phyloP scores from a whole-genome alignment of 2,113 vertebrate species.

The Prochilodus magdalenae region DNA sequence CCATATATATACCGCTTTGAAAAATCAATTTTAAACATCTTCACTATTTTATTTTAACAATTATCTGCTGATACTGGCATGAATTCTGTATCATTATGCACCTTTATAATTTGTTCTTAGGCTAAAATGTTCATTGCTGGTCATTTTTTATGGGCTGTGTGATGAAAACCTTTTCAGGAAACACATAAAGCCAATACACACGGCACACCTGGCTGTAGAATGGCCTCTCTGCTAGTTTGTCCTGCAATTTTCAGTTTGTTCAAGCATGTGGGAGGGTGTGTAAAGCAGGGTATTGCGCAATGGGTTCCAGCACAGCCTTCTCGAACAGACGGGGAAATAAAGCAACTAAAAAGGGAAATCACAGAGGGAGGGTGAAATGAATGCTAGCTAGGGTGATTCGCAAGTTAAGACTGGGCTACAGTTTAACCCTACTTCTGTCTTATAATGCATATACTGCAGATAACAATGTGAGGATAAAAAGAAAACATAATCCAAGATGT shows the following conservation, averaged over 20 bases:
- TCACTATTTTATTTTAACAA: no score
- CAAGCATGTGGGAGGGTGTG: constrained; percentile 16
- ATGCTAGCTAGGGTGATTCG: not conserved
- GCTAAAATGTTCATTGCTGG: not conserved
- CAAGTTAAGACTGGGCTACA: not conserved
- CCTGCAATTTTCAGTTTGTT: not conserved
- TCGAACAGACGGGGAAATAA: constrained; percentile 16
- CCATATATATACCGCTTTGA: no score
- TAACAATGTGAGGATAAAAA: not conserved
- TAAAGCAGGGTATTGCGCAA: constrained; percentile 27
- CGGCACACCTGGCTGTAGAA: not conserved
- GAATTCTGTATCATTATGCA: no score
- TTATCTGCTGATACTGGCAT: no score
- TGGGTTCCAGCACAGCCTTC: not conserved
- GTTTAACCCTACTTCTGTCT: not conserved
- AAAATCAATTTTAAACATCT: no score
- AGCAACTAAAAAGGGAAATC: not conserved
- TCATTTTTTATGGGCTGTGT: not conserved
- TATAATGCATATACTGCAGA: not conserved
- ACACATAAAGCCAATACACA: not conserved
- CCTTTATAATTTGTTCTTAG: not conserved
- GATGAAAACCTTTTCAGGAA: not conserved
- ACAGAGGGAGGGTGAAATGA: not conserved
- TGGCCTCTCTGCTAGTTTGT: not conserved
- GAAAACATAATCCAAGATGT: not conserved